These are phyloP conservation scores for Oscheius onirici DNA, from an alignment of 2,888 invertebrate genomes.

Conservation along the genomic window DNA sequence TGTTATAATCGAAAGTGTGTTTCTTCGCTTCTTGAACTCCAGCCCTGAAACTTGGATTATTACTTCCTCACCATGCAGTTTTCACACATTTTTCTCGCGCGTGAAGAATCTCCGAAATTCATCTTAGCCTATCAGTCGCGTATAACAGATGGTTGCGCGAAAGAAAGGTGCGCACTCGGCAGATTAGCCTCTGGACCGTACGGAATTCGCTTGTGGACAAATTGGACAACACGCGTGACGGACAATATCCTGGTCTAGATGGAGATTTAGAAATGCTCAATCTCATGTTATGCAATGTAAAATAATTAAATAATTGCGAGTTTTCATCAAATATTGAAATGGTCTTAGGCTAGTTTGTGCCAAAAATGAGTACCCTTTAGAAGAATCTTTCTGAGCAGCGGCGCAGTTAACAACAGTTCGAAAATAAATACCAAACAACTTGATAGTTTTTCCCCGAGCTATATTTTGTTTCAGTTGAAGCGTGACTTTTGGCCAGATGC, in stretches of 20 bases:
- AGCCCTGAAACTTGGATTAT: slow-evolving; percentile 36
- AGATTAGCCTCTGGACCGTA: slow-evolving; percentile 27
- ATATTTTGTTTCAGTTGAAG: no score
- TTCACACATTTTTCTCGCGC: neutral
- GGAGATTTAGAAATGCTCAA: no score
- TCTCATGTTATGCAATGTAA: no score
- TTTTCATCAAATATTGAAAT: no score
- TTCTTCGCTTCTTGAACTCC: slow-evolving; percentile 21
- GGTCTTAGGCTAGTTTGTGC: no score
- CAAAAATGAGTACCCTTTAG: neutral
- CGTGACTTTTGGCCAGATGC: no score
- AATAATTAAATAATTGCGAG: no score
- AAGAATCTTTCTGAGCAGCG: no score
- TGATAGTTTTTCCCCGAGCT: no score
- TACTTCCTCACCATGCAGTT: neutral
- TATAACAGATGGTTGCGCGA: slow-evolving; percentile 14
- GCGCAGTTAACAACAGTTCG: no score
- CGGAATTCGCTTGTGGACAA: slow-evolving; percentile 2
- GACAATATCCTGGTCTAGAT: neutral
- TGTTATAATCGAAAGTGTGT: slow-evolving; percentile 46
- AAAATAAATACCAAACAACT: no score
- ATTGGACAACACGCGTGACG: slow-evolving; percentile 11
- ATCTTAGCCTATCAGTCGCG: neutral
- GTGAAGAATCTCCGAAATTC: neutral
- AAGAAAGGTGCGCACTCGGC: slow-evolving; percentile 6